phyloP scores from a whole-genome alignment of 1,140 invertebrate genomes.

The Lethrus apterus region DNA sequence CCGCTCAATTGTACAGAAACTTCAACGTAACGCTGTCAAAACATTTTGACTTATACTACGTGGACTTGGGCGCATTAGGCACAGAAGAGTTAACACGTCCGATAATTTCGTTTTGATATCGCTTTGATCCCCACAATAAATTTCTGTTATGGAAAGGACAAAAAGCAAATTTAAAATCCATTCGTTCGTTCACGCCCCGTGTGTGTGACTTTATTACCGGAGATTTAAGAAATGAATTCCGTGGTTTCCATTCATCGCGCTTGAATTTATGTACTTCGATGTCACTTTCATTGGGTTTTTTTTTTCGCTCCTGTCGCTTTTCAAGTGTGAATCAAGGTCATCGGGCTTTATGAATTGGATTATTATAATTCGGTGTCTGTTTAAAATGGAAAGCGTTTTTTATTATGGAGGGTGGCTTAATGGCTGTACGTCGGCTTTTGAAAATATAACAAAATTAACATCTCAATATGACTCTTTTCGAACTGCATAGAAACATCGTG shows the following conservation, averaged over 20 bases:
- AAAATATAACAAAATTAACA: too few relatives aligned
- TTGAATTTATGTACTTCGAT: conserved; percentile 8
- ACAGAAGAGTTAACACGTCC: conserved; percentile 12
- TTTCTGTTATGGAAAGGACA: too few relatives aligned
- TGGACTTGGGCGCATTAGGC: background rate
- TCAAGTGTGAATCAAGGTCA: conserved; percentile 5
- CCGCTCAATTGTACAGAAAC: conserved; percentile 9
- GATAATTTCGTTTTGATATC: conserved; percentile 6
- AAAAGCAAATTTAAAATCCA: conserved; percentile 4
- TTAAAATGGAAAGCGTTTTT: too few relatives aligned
- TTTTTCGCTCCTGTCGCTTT: too few relatives aligned
- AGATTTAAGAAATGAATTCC: conserved; percentile 6
- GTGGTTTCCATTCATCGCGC: conserved; percentile 4
- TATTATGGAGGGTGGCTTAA: too few relatives aligned
- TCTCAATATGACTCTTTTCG: too few relatives aligned
- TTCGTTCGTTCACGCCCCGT: conserved; percentile 9
- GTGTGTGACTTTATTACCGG: conserved; percentile 9
- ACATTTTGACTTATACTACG: conserved; percentile 13
- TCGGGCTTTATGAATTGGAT: too few relatives aligned
- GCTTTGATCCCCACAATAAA: too few relatives aligned
- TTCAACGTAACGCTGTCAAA: conserved; percentile 9
- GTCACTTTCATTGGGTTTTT: conserved; percentile 13
- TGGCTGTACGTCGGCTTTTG: too few relatives aligned
- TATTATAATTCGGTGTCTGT: too few relatives aligned
- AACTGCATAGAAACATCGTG: too few relatives aligned